A percentile compares a stretch with the other conserved stretches of the same genome.
Conservation (phyloP, 2,888 invertebrate species). For the Cantharis nigra region DNA sequence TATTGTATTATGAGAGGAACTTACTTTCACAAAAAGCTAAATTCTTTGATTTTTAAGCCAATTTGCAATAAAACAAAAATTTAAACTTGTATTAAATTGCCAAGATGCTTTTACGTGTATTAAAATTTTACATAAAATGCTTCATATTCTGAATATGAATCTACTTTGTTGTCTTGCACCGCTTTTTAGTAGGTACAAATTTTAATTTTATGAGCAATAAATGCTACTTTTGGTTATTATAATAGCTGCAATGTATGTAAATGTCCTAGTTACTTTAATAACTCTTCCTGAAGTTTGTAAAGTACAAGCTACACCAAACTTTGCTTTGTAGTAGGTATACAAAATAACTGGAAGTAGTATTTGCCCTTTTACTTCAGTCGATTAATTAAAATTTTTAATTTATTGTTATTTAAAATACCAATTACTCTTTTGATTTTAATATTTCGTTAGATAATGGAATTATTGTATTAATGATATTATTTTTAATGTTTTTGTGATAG, state of each 20-base stretch:
- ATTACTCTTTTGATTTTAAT: too few relatives aligned
- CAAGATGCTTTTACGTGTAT: neutral
- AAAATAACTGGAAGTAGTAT: neutral
- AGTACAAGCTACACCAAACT: neutral
- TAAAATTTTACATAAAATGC: neutral
- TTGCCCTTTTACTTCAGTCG: neutral
- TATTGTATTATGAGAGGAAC: neutral
- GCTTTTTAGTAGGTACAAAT: neutral
- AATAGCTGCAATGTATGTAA: neutral
- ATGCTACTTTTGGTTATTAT: neutral
- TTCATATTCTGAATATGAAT: neutral
- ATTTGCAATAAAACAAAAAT: neutral
- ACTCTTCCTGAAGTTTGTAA: neutral
- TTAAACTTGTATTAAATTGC: neutral
- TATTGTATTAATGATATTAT: too few relatives aligned
- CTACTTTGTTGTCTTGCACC: neutral
- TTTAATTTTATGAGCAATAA: neutral
- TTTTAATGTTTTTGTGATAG: too few relatives aligned
- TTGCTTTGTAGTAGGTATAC: neutral
- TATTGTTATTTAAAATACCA: too few relatives aligned
- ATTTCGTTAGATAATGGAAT: too few relatives aligned
- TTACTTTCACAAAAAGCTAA: neutral
- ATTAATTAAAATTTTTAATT: neutral
- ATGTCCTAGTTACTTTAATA: neutral
- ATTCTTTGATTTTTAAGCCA: neutral